Conservation (phyloP, 2,888 invertebrate genomes). For the Cataglyphis livida region DNA sequence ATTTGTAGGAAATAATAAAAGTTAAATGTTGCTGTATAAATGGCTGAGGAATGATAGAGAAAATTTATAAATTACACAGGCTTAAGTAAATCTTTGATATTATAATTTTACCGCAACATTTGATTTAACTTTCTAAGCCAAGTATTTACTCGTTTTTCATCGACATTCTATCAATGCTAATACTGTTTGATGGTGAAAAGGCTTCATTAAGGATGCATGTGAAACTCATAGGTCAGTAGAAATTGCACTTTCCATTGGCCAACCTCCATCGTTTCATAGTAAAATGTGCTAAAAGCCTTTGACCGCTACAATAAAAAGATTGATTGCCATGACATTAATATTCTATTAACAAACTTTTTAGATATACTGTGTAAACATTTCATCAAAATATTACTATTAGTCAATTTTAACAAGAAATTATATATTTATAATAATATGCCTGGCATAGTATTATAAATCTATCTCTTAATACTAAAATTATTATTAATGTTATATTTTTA, state of each 20-base stretch:
- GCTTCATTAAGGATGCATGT: slow-evolving; percentile 31
- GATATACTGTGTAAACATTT: neutral
- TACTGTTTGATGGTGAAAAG: slow-evolving; percentile 28
- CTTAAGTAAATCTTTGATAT: slow-evolving; percentile 8
- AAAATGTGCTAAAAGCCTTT: slow-evolving; percentile 33
- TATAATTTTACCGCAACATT: neutral
- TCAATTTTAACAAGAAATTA: neutral
- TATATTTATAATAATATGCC: neutral
- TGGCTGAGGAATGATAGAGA: neutral
- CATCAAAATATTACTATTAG: neutral
- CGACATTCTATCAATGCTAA: slow-evolving; percentile 24
- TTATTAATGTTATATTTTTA: neutral
- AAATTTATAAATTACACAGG: neutral
- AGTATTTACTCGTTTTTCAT: slow-evolving; percentile 27
- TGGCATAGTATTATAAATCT: neutral
- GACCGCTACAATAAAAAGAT: neutral
- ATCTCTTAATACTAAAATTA: neutral
- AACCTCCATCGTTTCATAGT: slow-evolving; percentile 1
- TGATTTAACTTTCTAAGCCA: slow-evolving; percentile 31
- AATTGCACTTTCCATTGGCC: slow-evolving; percentile 37
- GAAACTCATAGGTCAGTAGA: slow-evolving; percentile 30
- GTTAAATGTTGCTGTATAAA: neutral
- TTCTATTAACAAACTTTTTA: neutral
- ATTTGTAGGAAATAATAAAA: neutral
- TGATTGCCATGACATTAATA: neutral